Percentiles rank a stretch among this genome's conserved stretches.
phyloP scores from a whole-genome alignment of 2,113 vertebrate genomes.

The Podarcis cretensis region DNA sequence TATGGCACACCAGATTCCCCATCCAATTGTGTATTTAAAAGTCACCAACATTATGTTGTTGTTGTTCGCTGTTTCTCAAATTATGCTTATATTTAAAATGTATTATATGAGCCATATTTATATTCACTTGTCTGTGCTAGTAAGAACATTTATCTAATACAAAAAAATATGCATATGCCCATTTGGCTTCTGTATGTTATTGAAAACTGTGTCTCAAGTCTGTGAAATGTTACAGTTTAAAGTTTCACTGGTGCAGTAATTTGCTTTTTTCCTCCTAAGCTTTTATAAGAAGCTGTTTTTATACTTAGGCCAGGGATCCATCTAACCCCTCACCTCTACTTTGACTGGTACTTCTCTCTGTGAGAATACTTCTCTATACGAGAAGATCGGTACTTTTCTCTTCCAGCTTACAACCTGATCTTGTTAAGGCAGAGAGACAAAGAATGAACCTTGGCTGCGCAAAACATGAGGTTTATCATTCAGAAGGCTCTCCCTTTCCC shows the following conservation, averaged over 20 bases:
- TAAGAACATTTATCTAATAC: not conserved
- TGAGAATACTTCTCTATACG: too few relatives aligned
- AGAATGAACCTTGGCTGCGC: not conserved
- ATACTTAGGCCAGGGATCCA: not conserved
- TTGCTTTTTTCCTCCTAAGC: not conserved
- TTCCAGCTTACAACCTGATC: not conserved
- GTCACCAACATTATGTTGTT: slow-evolving; percentile 59
- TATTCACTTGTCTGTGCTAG: not conserved
- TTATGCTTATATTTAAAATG: slow-evolving; percentile 61
- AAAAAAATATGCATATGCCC: not conserved
- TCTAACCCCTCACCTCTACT: not conserved
- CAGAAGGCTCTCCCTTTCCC: not conserved
- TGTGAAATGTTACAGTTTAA: not conserved
- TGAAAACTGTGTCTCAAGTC: not conserved
- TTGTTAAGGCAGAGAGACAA: not conserved
- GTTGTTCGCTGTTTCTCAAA: slow-evolving; percentile 62
- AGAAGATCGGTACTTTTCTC: not conserved
- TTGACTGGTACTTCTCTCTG: not conserved
- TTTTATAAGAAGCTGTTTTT: not conserved
- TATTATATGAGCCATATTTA: not conserved
- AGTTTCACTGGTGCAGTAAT: not conserved
- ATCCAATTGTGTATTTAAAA: slow-evolving; percentile 62
- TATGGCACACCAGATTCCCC: slow-evolving; percentile 51
- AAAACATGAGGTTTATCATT: not conserved
- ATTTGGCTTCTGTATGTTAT: not conserved